Evolutionary conservation across 2,113 vertebrate genomes (phyloP).

Genomic region (Mastomys natalensis): DNA sequence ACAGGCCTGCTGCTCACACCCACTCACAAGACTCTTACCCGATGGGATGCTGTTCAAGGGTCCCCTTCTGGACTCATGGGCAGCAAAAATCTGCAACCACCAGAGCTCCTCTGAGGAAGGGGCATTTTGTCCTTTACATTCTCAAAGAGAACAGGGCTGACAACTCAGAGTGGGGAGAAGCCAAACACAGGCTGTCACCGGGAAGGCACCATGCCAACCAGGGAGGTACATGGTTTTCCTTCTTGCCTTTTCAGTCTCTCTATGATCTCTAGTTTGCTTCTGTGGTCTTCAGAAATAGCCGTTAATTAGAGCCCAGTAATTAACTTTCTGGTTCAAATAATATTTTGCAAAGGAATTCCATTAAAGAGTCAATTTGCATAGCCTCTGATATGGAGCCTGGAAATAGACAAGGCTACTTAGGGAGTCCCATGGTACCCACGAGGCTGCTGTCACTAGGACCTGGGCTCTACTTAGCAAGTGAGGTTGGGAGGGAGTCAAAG

Average conservation of each 20-base stretch:
- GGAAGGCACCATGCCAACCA: not conserved
- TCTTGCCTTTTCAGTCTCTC: constrained; percentile 30
- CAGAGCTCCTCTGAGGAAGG: not conserved
- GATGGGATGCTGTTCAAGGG: not conserved
- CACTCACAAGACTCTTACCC: not conserved
- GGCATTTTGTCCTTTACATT: not conserved
- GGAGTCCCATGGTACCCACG: not conserved
- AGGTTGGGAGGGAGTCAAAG: not conserved
- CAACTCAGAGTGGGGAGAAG: not conserved
- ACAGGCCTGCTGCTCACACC: not conserved
- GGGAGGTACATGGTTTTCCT: not conserved
- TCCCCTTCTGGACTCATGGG: not conserved
- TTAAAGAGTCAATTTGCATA: constrained; percentile 83
- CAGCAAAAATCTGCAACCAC: not conserved
- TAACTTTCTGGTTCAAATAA: constrained; percentile 87
- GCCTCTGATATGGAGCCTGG: constrained; percentile 67
- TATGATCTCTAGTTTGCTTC: constrained; percentile 67
- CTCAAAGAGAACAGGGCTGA: not conserved
- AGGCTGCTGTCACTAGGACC: not conserved
- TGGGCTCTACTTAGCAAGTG: not conserved
- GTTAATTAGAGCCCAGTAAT: constrained; percentile 87
- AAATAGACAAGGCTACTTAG: constrained; percentile 17
- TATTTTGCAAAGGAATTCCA: constrained; percentile 83
- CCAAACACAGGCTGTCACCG: not conserved
- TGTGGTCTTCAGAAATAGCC: constrained; percentile 80